Conservation (phyloP, 2,888 invertebrate genomes). For the Microplitis manilae region DNA sequence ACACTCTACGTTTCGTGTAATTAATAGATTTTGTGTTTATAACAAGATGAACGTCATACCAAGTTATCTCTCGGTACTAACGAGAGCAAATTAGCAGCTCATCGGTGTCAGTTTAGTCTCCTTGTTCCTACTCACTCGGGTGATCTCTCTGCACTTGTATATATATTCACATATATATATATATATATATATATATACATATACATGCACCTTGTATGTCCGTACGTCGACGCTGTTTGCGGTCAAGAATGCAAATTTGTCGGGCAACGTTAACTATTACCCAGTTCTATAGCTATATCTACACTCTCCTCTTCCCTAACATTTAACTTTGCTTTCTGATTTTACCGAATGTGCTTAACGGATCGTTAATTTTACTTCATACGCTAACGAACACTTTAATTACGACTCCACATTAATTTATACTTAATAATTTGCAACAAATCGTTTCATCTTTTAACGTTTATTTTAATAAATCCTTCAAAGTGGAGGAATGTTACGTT, state of each 20-base stretch:
- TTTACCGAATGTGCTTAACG: background rate
- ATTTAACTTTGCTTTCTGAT: background rate
- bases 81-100: constrained; percentile 64
- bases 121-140: constrained; percentile 49
- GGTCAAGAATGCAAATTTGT: constrained; percentile 65
- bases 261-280: constrained; percentile 44
- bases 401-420: background rate
- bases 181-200: background rate
- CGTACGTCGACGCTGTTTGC: constrained; percentile 47
- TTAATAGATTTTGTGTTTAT: constrained; percentile 1
- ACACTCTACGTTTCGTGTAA: background rate
- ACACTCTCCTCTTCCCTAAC: background rate
- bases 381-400: background rate
- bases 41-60: constrained; percentile 12
- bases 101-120: constrained; percentile 61
- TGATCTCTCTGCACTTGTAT: constrained; percentile 12
- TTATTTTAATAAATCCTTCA: no score
- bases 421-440: background rate
- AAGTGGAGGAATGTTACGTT: no score
- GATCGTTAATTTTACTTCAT: background rate
- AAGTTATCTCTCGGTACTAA: constrained; percentile 52
- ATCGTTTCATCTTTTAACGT: no score
- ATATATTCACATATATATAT: background rate
- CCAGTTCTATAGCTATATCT: background rate
- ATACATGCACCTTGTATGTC: background rate